A percentile compares a stretch with the other conserved stretches of the same genome.
These are phyloP conservation scores for Shargacucullia verbasci DNA, from an alignment of 2,888 invertebrate genomes.

Conservation along the genomic window DNA sequence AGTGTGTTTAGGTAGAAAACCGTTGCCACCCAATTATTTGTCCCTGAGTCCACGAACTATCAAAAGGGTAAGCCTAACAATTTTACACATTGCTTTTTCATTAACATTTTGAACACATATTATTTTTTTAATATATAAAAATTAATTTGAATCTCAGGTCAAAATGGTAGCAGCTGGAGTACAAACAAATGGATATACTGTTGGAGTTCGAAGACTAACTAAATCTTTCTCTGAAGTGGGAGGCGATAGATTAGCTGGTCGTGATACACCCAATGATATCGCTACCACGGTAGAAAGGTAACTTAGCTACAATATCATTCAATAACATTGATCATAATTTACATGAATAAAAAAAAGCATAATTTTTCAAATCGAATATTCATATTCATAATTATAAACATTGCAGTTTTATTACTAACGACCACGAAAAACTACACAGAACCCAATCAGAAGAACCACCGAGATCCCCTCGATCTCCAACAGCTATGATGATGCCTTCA, in stretches of 20 bases:
- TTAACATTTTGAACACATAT: too few species aligned
- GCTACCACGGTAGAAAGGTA: slow-evolving; percentile 79
- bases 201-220: slow-evolving; percentile 91
- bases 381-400: slow-evolving; percentile 9
- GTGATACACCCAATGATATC: slow-evolving; percentile 74
- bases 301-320: not conserved
- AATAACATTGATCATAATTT: too few species aligned
- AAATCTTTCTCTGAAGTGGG: slow-evolving; percentile 95
- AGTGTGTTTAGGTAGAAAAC: slow-evolving; percentile 92
- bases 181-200: slow-evolving; percentile 94
- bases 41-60: slow-evolving; percentile 95
- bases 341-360: too few species aligned
- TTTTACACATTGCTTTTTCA: too few species aligned
- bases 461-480: slow-evolving; percentile 91
- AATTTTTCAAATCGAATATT: too few species aligned
- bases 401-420: slow-evolving; percentile 80
- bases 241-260: slow-evolving; percentile 76
- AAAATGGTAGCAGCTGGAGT: slow-evolving; percentile 97
- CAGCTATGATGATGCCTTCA: slow-evolving; percentile 78
- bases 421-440: slow-evolving; percentile 94
- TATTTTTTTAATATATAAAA: too few species aligned
- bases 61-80: slow-evolving; percentile 90
- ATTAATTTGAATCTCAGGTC: slow-evolving; percentile 89
- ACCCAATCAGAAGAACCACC: slow-evolving; percentile 96
- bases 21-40: slow-evolving; percentile 91